These are phyloP conservation scores for Agrilus planipennis DNA, from an alignment of 1,140 invertebrate genomes.

Conservation along the genomic window DNA sequence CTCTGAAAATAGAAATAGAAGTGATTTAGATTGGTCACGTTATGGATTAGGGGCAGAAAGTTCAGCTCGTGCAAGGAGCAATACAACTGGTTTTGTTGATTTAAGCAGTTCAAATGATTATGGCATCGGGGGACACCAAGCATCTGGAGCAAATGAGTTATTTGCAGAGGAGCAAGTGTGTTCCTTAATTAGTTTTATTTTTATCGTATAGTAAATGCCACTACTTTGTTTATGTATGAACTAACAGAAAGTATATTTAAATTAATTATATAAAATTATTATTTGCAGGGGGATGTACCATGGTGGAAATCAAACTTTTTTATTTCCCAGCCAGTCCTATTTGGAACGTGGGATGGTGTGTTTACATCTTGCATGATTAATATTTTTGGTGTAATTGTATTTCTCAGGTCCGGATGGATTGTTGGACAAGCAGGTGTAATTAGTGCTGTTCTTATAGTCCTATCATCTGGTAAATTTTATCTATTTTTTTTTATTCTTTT, in stretches of 20 bases:
- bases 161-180: slow-evolving; percentile 73
- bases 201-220: not conserved
- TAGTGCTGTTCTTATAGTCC: slow-evolving; percentile 75
- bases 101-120: slow-evolving; percentile 60
- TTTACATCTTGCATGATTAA: slow-evolving; percentile 92
- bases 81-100: slow-evolving; percentile 55
- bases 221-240: not conserved
- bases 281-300: slow-evolving; percentile 58
- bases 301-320: slow-evolving; percentile 93
- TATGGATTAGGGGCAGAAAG: slow-evolving; percentile 40
- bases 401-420: slow-evolving; percentile 92
- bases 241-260: slow-evolving; percentile 3
- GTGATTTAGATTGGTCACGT: slow-evolving; percentile 42
- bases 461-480: slow-evolving; percentile 58
- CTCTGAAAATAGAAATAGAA: slow-evolving; percentile 14
- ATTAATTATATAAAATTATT: slow-evolving; percentile 10
- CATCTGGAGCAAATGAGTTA: slow-evolving; percentile 74
- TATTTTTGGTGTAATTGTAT: slow-evolving; percentile 94
- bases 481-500: slow-evolving; percentile 1
- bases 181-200: slow-evolving; percentile 2
- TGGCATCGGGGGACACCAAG: slow-evolving; percentile 64
- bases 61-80: slow-evolving; percentile 36
- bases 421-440: slow-evolving; percentile 88
- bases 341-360: slow-evolving; percentile 96
- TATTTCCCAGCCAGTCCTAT: slow-evolving; percentile 83